Evolutionary conservation across 2,888 invertebrate species (phyloP), one percentile per base, ranked within the genome.

Genomic region (Linnaemya vulpina): DNA sequence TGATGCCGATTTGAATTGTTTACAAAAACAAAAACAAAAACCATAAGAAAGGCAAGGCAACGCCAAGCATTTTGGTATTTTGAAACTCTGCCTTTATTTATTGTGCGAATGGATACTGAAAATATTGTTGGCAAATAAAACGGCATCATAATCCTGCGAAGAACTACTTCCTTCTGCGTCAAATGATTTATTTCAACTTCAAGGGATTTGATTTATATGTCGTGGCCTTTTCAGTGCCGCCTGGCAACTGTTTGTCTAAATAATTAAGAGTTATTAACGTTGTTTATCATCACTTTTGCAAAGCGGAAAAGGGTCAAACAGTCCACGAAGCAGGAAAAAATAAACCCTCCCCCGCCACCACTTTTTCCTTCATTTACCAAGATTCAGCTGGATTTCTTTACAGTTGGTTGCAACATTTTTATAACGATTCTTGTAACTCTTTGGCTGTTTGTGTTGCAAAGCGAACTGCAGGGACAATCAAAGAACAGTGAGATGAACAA

Each of bases 181-280:
- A 75, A 68, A 55, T 25, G 70, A 75, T 81, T 75, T 63, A 81
- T 81, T 60, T 60, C 43, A 49, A 63, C 25, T 76, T 71, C 30
- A 71, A 65, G 63, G 65, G 63, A 63, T 67, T 71, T 63, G 13
- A 17, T 40, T 30, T 30, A 30, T 74, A 51, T 13, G n/a, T 13
- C 13, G 20, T 13, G 51, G 22, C 35, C 7, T 3, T 80, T 15
- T 43, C n/a, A 43, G 9, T 20, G 20, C 30, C 9, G 13, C 46
- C 79, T 49, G 58, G 38, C 35, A 62, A 68, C 20, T 83, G 55
- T 83, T 83, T 83, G 78, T 70, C 63, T 74, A 83, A 83, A 83
- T 70, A 83, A 83, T 83, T 83, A 74, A 30, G 68, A 74, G 68
- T 83, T 78, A 70, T 83, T 79, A 79, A 79, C 75, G 22, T 65